Conservation (phyloP, 2,888 invertebrate species). For the Spisula solida region DNA sequence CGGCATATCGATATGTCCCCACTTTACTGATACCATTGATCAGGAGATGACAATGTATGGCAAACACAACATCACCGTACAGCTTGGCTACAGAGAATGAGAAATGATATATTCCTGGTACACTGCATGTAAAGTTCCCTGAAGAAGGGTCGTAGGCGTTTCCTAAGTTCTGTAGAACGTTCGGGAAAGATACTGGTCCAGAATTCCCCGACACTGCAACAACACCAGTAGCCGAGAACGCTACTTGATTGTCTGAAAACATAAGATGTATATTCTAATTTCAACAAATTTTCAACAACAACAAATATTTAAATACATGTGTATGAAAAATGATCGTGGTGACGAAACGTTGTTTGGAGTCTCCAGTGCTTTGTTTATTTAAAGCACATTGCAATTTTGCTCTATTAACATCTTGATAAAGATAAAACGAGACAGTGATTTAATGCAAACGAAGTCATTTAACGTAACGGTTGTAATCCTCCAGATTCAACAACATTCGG, state of each 20-base stretch:
- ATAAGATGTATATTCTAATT: too few species aligned
- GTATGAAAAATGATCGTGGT: too few species aligned
- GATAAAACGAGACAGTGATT: too few species aligned
- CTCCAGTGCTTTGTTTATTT: too few species aligned
- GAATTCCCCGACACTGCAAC: neutral
- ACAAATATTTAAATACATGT: too few species aligned
- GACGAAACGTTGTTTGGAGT: too few species aligned
- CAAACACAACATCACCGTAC: constrained; percentile 4
- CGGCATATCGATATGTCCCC: neutral
- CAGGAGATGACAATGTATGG: neutral
- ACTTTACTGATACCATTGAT: constrained; percentile 5
- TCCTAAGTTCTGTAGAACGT: constrained; percentile 2
- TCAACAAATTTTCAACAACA: too few species aligned
- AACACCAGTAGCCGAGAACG: constrained; percentile 10
- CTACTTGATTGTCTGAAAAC: neutral
- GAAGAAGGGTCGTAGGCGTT: neutral
- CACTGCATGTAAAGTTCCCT: constrained; percentile 7
- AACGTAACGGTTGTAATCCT: too few species aligned
- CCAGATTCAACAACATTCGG: too few species aligned
- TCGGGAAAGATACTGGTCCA: neutral
- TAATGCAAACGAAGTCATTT: too few species aligned
- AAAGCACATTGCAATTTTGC: too few species aligned
- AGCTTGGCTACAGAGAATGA: neutral
- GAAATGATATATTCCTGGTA: neutral
- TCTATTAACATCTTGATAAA: too few species aligned